Conservation (phyloP, 2,797 vertebrate genomes). For the Pseudomugil gertrudae region DNA sequence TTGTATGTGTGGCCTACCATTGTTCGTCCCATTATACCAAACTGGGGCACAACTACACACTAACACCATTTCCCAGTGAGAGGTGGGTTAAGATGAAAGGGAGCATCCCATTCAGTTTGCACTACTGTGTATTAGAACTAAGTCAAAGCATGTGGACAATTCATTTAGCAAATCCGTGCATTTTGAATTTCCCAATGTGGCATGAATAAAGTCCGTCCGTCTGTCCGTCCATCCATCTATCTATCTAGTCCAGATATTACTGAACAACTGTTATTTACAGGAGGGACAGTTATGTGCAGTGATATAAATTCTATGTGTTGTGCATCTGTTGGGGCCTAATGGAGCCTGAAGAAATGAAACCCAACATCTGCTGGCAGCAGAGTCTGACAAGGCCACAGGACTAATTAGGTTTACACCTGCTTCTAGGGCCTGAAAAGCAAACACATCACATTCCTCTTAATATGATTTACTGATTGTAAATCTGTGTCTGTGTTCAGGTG, state of each 20-base stretch:
- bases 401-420: conserved; percentile 34
- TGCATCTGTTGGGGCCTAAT: conserved; percentile 63
- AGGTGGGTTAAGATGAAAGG: conserved; percentile 2
- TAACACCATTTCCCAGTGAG: conserved; percentile 3
- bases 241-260: conserved; percentile 64
- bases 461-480: too few species aligned
- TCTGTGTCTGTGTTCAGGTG: too few species aligned
- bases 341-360: conserved; percentile 45
- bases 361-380: conserved; percentile 65
- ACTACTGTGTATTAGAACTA: conserved; percentile 23
- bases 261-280: conserved; percentile 66
- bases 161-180: conserved; percentile 8
- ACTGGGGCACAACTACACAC: conserved; percentile 5
- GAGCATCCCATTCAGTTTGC: not conserved
- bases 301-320: conserved; percentile 59
- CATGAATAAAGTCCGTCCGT: too few species aligned
- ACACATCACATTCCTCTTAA: not conserved
- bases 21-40: conserved; percentile 20
- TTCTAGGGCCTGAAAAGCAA: conserved; percentile 2
- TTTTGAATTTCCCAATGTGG: conserved; percentile 56
- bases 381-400: conserved; percentile 9
- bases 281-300: conserved; percentile 46
- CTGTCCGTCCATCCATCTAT: too few species aligned
- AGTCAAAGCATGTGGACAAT: conserved; percentile 12
- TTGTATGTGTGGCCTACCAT: conserved; percentile 19